Evolutionary conservation across 2,113 vertebrate species (phyloP).

Genomic region (Mellivora capensis): DNA sequence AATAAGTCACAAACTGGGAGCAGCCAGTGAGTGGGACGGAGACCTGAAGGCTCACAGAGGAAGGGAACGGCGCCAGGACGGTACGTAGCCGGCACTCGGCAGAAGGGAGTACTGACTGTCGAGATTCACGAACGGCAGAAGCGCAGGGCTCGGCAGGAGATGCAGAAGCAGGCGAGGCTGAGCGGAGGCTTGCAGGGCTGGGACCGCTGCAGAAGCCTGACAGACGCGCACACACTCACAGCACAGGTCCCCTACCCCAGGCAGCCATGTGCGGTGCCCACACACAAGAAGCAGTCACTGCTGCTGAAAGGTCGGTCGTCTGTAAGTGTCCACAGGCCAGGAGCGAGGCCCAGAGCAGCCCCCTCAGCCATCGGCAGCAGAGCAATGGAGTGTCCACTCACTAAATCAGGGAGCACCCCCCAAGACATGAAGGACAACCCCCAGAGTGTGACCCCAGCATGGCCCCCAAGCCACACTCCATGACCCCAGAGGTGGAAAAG

Average conservation of each 20-base stretch:
- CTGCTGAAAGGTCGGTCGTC: neutral
- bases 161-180: neutral
- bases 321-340: neutral
- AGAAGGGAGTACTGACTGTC: neutral
- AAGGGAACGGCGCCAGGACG: accelerated
- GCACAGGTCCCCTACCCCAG: neutral
- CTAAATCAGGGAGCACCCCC: neutral
- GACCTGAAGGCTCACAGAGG: neutral
- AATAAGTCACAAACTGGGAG: neutral
- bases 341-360: neutral
- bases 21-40: neutral
- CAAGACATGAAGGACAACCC: accelerated
- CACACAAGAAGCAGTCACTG: neutral
- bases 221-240: neutral
- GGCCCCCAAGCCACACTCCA: neutral
- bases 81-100: accelerated
- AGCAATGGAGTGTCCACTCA: neutral
- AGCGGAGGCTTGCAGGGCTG: neutral
- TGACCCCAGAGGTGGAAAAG: neutral
- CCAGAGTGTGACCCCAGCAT: neutral
- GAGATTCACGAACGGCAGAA: accelerated
- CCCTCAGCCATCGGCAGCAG: accelerated
- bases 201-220: accelerated
- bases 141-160: neutral
- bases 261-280: neutral